Evolutionary conservation across 2,797 vertebrate species (phyloP), one percentile per base, ranked within the genome.

Genomic region (Fistularia commersonii): DNA sequence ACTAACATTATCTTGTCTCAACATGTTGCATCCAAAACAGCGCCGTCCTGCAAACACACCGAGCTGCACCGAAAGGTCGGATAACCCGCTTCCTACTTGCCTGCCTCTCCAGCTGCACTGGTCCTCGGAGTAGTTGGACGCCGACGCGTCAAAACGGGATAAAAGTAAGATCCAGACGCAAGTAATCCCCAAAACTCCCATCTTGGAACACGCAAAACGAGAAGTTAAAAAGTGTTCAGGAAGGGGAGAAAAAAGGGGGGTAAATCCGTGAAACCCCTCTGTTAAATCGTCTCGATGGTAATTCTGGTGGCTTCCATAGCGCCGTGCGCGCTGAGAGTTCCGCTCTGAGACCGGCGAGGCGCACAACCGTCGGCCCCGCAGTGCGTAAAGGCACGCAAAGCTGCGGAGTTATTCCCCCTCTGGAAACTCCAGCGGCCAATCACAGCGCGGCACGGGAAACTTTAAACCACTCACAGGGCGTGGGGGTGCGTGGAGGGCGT

Each of bases 81-180:
- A n/a, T n/a, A n/a, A n/a, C n/a, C n/a, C n/a, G n/a, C n/a, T n/a
- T n/a, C n/a, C n/a, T 43, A 82, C 77, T 77, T 89, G 91, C 94
- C 95, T 95, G 65, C 93, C 93, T 67, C 86, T 93, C 94, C 94
- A 96, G 80, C 89, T 90, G 83, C 95, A 97, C 64, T 92, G 90
- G 38, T 93, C 91, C n/a, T 91, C 90, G 0, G 89, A 91, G 41
- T 87, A 91, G 50, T 80, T 88, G 4, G 89, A 77, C 49, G 54
- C 61, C 45, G 72, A 80, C 7, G 60, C 54, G 4, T 83, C 58
- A 63, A 88, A 80, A 76, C 79, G 8, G 47, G 59, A 48, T 2
- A 80, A 64, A 42, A 89, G 47, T 68, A 83, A 52, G 72, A 89
- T 86, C 87, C 89, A 85, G 14, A 74, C 38, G 3, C 68, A 54